These are phyloP conservation scores for Stenotaenia linearis DNA, from an alignment of 2,888 invertebrate genomes.

Conservation along the genomic window DNA sequence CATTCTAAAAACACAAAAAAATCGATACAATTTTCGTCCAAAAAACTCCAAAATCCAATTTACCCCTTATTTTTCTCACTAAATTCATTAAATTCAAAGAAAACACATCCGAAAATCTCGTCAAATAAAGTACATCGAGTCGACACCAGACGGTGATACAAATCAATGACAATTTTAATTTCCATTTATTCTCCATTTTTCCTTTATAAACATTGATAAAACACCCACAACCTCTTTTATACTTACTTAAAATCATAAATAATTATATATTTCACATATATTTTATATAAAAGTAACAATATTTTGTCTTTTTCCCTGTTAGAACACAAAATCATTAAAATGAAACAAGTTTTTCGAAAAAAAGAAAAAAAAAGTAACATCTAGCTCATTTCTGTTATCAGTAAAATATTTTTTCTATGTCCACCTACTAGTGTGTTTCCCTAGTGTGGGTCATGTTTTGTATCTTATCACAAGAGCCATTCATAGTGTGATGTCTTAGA, in stretches of 20 bases:
- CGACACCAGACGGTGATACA: not conserved
- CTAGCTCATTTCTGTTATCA: constrained; percentile 1
- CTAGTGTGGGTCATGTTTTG: not conserved
- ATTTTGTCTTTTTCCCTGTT: not conserved
- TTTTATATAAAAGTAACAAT: too few species aligned
- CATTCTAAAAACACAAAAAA: constrained; percentile 41
- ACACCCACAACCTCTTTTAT: too few species aligned
- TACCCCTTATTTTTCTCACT: not conserved
- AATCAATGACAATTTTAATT: not conserved
- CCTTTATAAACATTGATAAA: too few species aligned
- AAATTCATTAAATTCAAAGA: not conserved
- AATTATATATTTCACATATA: too few species aligned
- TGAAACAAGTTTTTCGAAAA: not conserved
- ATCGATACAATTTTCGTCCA: not conserved
- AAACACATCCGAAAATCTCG: not conserved
- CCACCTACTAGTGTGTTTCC: not conserved
- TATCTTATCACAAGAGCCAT: constrained; percentile 4
- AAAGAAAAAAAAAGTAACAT: not conserved
- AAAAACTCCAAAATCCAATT: not conserved
- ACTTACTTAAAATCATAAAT: too few species aligned
- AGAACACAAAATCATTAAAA: not conserved
- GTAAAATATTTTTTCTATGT: not conserved
- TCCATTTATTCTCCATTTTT: too few species aligned
- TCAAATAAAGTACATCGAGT: not conserved
- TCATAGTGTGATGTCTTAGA: not conserved